phyloP scores from a whole-genome alignment of 2,888 invertebrate species.

The Diaprepes abbreviatus region DNA sequence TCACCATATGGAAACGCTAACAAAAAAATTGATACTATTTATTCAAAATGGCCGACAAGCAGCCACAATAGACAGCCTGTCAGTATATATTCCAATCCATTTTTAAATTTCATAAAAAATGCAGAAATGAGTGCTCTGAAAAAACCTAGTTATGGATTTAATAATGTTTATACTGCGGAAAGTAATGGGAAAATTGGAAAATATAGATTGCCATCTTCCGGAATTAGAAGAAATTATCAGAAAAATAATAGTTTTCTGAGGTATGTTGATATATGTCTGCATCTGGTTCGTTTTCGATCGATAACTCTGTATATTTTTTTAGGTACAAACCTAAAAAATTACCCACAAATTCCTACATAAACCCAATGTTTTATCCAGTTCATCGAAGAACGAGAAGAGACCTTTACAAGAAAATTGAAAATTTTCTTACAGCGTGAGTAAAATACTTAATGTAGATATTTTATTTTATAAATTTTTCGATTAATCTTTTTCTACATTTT shows the following conservation, averaged over 20 bases:
- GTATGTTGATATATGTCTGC: background rate
- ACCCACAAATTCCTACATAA: slow-evolving; percentile 38
- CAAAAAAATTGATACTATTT: background rate
- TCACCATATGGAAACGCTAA: background rate
- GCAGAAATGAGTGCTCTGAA: background rate
- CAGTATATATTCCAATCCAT: slow-evolving; percentile 26
- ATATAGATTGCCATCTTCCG: background rate
- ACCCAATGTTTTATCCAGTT: slow-evolving; percentile 60
- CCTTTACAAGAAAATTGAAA: slow-evolving; percentile 75
- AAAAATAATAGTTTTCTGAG: slow-evolving; percentile 2
- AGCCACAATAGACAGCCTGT: background rate
- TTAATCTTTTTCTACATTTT: background rate
- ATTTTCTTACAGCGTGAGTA: slow-evolving; percentile 75
- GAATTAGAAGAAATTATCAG: background rate
- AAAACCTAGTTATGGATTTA: background rate
- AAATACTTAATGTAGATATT: too few species aligned
- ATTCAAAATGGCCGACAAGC: background rate
- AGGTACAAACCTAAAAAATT: slow-evolving; percentile 38
- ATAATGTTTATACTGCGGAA: background rate
- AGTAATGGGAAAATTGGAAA: background rate
- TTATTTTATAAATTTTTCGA: background rate
- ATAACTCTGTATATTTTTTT: too few species aligned
- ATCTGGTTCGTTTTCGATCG: too few species aligned
- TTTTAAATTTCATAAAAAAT: slow-evolving; percentile 1
- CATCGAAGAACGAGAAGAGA: slow-evolving; percentile 75